Evolutionary conservation across 2,113 vertebrate species (phyloP), one percentile per base, ranked within the genome.

Genomic region (Morone chrysops): DNA sequence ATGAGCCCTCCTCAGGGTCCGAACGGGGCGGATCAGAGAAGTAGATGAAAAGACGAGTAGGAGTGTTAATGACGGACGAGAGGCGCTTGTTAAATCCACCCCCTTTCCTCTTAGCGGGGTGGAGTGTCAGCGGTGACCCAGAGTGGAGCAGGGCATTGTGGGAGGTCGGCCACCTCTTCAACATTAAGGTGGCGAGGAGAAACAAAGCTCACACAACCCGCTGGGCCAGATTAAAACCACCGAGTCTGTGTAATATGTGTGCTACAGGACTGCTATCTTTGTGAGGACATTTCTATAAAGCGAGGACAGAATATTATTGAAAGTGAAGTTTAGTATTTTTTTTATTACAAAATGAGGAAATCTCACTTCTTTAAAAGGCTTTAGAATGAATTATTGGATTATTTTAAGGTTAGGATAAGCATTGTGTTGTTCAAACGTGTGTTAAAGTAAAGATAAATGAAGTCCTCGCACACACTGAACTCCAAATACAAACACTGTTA

Each of bases 111-210:
- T 47, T 72, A 77, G 48, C 54, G 1, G 59, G 85, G 47, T 25
- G 70, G 77, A 78, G 84, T 31, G 79, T 69, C 47, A 6, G 77
- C 54, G 31, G 6, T 84, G 86, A 87, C 84, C 83, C 12, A 1
- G 18, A 56, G 61, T 69, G 80, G 50, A 83, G 72, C 86, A 38
- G 1, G 11, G 76, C 83, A 82, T 87, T 66, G 67, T 87, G 82
- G 84, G 89, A 89, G 86, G 81, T 72, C 45, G 14, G 72, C 78
- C 78, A 80, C 82, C 89, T 86, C 88, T 86, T 80, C 84, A 86
- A 61, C 73, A 89, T 85, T 51, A 90, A 88, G 75, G 53, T 57
- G 74, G 9, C 17, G 31, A 59, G 38, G 8, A 78, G 60, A 83
- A 74, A 89, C 66, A 81, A 87, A 84, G 67, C 59, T 53, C 22